phyloP scores from a whole-genome alignment of 2,797 vertebrate species.

The Schizothorax lantsangensis region DNA sequence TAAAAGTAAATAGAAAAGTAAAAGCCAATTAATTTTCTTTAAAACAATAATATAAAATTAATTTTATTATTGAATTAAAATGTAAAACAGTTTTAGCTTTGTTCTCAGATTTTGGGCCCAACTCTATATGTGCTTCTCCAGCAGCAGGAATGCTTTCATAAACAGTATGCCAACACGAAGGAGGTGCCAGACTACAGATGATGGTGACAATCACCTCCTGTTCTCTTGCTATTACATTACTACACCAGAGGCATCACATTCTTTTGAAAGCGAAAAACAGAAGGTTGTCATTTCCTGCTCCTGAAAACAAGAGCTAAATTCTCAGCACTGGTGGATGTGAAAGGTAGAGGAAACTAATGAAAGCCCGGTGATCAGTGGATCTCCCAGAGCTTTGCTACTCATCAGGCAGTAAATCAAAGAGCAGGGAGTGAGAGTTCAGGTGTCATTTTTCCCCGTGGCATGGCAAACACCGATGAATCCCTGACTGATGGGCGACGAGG shows the following conservation, averaged over 20 bases:
- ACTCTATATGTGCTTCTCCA: slow-evolving; percentile 14
- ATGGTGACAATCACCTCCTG: slow-evolving; percentile 27
- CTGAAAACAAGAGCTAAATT: slow-evolving; percentile 43
- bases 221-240: slow-evolving; percentile 24
- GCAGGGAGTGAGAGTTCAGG: slow-evolving; percentile 2
- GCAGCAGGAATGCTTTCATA: slow-evolving; percentile 30
- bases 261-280: slow-evolving; percentile 5
- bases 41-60: not conserved
- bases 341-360: not conserved
- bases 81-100: too few species aligned
- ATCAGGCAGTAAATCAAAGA: slow-evolving; percentile 42
- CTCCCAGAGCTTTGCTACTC: slow-evolving; percentile 29
- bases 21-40: not conserved
- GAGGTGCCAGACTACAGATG: slow-evolving; percentile 44
- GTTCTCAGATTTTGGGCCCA: not conserved
- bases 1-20: not conserved
- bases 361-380: not conserved
- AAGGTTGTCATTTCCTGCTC: not conserved
- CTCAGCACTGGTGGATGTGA: slow-evolving; percentile 9
- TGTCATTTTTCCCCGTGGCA: slow-evolving; percentile 15
- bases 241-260: slow-evolving; percentile 21
- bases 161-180: slow-evolving; percentile 37
- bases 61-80: not conserved
- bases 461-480: slow-evolving; percentile 6
- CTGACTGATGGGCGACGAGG: slow-evolving; percentile 18